A percentile compares a stretch with the other conserved stretches of the same genome.
These are phyloP conservation scores for Dusona sp. DNA, from an alignment of 2,888 invertebrate genomes.

Conservation along the genomic window DNA sequence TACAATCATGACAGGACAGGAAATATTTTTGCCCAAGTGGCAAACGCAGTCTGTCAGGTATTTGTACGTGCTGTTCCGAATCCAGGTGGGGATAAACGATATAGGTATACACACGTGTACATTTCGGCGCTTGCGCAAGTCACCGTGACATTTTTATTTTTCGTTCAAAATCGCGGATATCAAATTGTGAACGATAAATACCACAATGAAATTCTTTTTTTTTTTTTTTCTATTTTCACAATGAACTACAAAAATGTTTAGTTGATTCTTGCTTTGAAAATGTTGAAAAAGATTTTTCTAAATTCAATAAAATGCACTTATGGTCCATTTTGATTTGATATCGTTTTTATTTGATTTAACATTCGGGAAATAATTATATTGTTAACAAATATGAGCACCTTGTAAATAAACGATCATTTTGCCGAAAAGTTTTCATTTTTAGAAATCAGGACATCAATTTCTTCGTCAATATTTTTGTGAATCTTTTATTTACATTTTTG, in stretches of 20 bases:
- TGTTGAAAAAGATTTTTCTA: too few species aligned
- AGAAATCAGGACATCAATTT: neutral
- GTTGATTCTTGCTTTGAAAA: too few species aligned
- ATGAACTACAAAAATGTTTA: too few species aligned
- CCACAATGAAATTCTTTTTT: too few species aligned
- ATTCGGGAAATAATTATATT: neutral
- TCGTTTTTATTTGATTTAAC: neutral
- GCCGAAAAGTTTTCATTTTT: neutral
- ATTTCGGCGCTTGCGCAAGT: constrained; percentile 44
- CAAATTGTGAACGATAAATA: neutral
- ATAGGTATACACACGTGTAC: neutral
- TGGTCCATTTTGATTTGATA: neutral
- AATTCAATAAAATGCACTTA: neutral
- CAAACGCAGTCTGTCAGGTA: constrained; percentile 17
- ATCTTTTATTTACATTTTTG: too few species aligned
- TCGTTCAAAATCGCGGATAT: neutral
- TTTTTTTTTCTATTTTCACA: neutral
- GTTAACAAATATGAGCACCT: neutral
- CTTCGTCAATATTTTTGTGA: neutral
- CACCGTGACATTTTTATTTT: constrained; percentile 24
- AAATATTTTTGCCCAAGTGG: constrained; percentile 56
- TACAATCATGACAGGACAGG: constrained; percentile 61
- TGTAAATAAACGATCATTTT: neutral
- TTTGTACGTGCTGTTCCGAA: neutral
- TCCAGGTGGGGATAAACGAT: neutral